Percentiles rank a stretch among this genome's conserved stretches.
Evolutionary conservation across 2,797 vertebrate genomes (phyloP).

Genomic region (Lerista edwardsae): DNA sequence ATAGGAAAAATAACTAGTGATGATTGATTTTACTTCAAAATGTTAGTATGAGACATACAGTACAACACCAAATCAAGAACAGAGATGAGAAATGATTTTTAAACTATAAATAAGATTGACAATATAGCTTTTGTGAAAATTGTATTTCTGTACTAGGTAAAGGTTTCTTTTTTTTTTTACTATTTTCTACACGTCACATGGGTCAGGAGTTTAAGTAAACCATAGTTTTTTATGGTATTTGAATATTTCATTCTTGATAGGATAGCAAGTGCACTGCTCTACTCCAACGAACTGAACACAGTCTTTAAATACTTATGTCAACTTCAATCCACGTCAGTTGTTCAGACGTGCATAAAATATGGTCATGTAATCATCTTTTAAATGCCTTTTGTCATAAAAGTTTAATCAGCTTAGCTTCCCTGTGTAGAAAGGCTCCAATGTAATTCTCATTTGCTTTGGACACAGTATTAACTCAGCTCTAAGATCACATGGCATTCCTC

Average conservation of each 20-base stretch:
- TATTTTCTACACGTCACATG: neutral
- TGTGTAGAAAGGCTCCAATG: slow-evolving; percentile 35
- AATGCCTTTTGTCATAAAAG: slow-evolving; percentile 68
- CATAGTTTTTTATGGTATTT: slow-evolving; percentile 10
- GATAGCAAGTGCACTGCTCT: slow-evolving; percentile 35
- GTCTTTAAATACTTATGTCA: slow-evolving; percentile 57
- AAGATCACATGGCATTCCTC: slow-evolving; percentile 43
- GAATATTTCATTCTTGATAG: slow-evolving; percentile 38
- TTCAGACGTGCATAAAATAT: slow-evolving; percentile 70
- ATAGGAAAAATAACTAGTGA: neutral
- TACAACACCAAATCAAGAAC: neutral
- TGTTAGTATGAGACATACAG: neutral
- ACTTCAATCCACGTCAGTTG: slow-evolving; percentile 61
- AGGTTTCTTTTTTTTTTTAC: neutral
- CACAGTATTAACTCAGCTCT: slow-evolving; percentile 49
- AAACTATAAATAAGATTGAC: neutral
- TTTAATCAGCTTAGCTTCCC: slow-evolving; percentile 62
- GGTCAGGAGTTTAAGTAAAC: neutral
- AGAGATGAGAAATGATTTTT: neutral
- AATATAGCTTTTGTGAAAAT: neutral
- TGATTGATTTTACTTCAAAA: neutral
- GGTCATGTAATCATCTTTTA: slow-evolving; percentile 62
- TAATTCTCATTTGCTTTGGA: slow-evolving; percentile 58
- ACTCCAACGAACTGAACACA: slow-evolving; percentile 56
- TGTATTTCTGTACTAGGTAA: neutral